Conservation (phyloP, 2,888 invertebrate genomes). For the Quadroppia sp. region DNA sequence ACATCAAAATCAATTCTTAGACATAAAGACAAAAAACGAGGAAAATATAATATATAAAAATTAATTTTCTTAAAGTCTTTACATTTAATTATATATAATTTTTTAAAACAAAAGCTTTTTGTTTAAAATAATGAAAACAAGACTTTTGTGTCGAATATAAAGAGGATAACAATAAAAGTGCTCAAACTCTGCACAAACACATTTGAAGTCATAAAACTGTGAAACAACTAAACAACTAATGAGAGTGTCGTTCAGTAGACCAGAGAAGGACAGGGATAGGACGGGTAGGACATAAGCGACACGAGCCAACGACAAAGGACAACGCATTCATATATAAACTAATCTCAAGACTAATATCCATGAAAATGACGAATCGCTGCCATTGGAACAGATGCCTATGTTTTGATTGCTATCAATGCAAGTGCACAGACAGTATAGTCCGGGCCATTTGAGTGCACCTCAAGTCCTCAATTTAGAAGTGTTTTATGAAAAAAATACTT, state of each 20-base stretch:
- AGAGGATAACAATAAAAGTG: slow-evolving; percentile 19
- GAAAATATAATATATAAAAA: not conserved
- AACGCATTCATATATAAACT: not conserved
- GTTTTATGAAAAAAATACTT: too few species aligned
- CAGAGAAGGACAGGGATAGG: slow-evolving; percentile 31
- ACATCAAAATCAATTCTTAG: too few species aligned
- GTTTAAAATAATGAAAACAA: not conserved
- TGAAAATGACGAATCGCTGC: slow-evolving; percentile 20
- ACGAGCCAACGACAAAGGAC: slow-evolving; percentile 32
- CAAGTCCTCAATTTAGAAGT: too few species aligned
- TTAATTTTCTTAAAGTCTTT: not conserved
- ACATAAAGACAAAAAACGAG: too few species aligned
- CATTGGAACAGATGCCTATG: not conserved
- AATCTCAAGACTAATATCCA: slow-evolving; percentile 11
- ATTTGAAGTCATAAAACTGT: slow-evolving; percentile 19
- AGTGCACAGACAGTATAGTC: not conserved
- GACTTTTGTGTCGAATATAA: slow-evolving; percentile 16
- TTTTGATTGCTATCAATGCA: slow-evolving; percentile 11
- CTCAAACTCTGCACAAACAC: slow-evolving; percentile 8
- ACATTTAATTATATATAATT: not conserved
- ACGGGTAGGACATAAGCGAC: slow-evolving; percentile 19
- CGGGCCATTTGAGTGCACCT: not conserved
- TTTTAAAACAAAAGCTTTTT: not conserved
- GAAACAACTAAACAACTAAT: slow-evolving; percentile 35
- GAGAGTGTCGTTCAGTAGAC: slow-evolving; percentile 26